Evolutionary conservation across 2,113 vertebrate species (phyloP).

Genomic region (Myotis brandtii): DNA sequence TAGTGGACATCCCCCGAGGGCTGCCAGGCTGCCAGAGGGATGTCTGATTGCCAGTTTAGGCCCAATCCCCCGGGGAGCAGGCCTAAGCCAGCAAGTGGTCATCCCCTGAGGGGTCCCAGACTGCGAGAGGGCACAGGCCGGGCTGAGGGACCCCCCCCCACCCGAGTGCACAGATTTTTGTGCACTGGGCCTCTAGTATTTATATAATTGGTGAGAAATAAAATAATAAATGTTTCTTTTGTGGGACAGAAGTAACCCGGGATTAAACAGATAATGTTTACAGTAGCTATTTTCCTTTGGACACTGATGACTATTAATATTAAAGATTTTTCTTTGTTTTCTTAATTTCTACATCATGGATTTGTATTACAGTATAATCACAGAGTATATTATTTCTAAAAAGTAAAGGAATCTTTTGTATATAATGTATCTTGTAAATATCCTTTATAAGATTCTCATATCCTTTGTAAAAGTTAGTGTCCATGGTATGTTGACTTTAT

Average conservation of each 20-base stretch:
- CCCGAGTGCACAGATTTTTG: too few species aligned
- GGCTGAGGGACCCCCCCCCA: too few species aligned
- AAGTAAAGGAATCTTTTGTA: neutral
- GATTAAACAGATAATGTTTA: neutral
- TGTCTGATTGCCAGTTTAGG: too few species aligned
- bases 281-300: neutral
- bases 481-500: constrained; percentile 9
- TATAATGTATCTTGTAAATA: neutral
- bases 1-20: too few species aligned
- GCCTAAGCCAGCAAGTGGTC: too few species aligned
- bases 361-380: neutral
- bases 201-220: neutral
- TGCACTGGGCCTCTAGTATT: neutral
- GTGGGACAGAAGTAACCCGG: neutral
- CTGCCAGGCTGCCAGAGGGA: too few species aligned
- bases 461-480: neutral
- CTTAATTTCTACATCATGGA: neutral
- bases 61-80: too few species aligned
- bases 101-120: too few species aligned
- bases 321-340: neutral
- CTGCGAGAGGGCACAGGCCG: too few species aligned
- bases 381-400: neutral
- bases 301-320: neutral
- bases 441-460: neutral
- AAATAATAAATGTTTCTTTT: neutral